These are phyloP conservation scores for Gymnorhina tibicen DNA, from an alignment of 2,113 vertebrate genomes.

Conservation along the genomic window DNA sequence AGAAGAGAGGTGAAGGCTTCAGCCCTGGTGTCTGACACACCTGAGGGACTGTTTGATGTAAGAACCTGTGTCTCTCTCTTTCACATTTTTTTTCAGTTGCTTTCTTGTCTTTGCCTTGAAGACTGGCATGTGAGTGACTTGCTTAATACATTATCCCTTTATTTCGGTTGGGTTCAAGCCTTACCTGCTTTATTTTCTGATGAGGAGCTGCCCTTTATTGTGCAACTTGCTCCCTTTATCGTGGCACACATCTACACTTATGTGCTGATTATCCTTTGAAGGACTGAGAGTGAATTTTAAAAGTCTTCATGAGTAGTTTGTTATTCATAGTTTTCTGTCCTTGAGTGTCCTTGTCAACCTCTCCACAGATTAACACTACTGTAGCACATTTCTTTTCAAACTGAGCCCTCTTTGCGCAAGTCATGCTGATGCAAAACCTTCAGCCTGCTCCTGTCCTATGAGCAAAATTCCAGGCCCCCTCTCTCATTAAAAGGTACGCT, in stretches of 20 bases:
- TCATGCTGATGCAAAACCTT: neutral
- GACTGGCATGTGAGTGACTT: neutral
- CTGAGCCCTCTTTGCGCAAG: neutral
- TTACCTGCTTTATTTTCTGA: neutral
- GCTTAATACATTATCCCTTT: neutral
- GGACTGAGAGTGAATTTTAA: neutral
- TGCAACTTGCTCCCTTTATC: neutral
- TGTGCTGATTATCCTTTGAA: neutral
- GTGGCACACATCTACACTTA: neutral
- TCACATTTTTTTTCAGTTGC: neutral
- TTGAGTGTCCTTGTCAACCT: neutral
- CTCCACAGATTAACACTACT: neutral
- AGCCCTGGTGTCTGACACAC: neutral
- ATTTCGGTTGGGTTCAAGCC: neutral
- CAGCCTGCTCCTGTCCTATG: neutral
- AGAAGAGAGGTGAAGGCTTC: neutral
- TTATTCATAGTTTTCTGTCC: neutral
- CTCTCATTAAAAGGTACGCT: fast-evolving
- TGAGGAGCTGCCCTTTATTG: neutral
- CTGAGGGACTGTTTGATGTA: neutral
- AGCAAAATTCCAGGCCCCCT: neutral
- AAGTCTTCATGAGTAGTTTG: neutral
- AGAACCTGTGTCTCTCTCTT: neutral
- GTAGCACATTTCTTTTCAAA: neutral
- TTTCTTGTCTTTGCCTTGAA: neutral